Evolutionary conservation across 2,113 vertebrate species (phyloP).

Genomic region (Marmota monax): DNA sequence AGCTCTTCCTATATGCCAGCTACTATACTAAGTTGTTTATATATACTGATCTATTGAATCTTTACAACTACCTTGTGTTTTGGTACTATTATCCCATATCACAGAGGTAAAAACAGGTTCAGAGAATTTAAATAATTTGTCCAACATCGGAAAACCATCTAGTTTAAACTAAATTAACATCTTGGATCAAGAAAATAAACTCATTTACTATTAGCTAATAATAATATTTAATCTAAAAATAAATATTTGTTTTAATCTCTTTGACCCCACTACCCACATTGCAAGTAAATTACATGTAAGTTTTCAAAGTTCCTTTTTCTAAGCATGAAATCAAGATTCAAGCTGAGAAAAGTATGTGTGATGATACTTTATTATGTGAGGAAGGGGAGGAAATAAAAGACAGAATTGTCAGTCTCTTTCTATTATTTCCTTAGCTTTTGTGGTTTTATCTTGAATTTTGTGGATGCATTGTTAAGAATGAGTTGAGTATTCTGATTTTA

Average conservation of each 20-base stretch:
- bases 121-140: background rate
- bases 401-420: constrained; percentile 4
- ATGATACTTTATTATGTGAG: background rate
- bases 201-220: background rate
- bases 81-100: background rate
- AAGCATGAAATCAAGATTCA: background rate
- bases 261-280: background rate
- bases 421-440: constrained; percentile 40
- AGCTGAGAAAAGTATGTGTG: background rate
- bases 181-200: background rate
- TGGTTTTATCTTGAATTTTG: background rate
- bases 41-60: background rate
- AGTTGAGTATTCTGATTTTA: constrained; percentile 59
- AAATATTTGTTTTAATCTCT: background rate
- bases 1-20: background rate
- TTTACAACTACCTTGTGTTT: background rate
- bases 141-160: background rate
- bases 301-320: constrained; percentile 68
- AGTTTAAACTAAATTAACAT: background rate
- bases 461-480: constrained; percentile 31
- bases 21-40: background rate
- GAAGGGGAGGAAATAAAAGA: background rate
- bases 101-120: background rate
- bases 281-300: background rate
- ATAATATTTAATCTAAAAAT: constrained; percentile 6